Percentiles rank a stretch among this genome's conserved stretches.
phyloP scores from a whole-genome alignment of 2,797 vertebrate species.

The Heterohyrax brucei region DNA sequence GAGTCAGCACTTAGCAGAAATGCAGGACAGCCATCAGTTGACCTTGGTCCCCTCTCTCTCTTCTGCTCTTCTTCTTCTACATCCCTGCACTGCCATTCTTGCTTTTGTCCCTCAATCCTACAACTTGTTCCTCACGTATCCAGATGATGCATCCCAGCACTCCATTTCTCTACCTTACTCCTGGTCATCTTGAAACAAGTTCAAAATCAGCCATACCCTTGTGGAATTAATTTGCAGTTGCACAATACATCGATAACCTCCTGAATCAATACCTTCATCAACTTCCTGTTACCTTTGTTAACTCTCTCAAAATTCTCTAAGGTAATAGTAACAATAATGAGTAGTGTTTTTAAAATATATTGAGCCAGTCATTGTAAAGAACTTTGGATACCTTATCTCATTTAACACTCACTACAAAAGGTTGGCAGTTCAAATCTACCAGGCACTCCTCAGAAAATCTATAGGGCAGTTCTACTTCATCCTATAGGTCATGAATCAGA shows the following conservation, averaged over 20 bases:
- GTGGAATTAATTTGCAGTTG: neutral
- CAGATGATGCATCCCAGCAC: neutral
- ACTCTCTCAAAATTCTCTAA: neutral
- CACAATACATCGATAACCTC: neutral
- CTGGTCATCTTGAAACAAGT: neutral
- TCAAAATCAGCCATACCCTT: neutral
- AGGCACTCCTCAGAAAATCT: neutral
- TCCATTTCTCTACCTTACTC: neutral
- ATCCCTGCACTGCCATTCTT: neutral
- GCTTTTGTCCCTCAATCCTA: neutral
- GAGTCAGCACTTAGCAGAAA: neutral
- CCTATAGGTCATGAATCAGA: too few species aligned
- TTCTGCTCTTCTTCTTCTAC: neutral
- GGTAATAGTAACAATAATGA: neutral
- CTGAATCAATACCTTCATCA: too few species aligned
- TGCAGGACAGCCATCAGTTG: neutral
- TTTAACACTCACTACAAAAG: constrained; percentile 18
- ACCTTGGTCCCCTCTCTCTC: neutral
- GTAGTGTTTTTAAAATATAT: constrained; percentile 29
- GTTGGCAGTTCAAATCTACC: neutral
- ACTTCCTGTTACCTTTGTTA: neutral
- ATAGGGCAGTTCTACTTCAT: too few species aligned
- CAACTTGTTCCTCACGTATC: neutral
- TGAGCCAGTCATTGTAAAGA: constrained; percentile 32
- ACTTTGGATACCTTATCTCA: constrained; percentile 17